Conservation (phyloP, 2,888 invertebrate species). For the Yponomeuta malinellus region DNA sequence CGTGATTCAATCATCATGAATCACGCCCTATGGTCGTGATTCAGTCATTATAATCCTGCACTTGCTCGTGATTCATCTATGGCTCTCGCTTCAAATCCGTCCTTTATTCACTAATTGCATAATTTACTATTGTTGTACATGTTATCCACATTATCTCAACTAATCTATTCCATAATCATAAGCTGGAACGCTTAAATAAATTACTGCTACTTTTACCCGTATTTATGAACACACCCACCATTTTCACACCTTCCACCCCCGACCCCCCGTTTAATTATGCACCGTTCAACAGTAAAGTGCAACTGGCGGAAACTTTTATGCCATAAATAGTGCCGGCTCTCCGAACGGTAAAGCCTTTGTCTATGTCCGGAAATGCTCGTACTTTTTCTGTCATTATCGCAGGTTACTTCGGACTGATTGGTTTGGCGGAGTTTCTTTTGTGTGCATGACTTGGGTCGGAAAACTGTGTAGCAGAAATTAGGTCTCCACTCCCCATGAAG, state of each 20-base stretch:
- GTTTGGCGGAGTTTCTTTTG: too few species aligned
- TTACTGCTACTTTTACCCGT: background rate
- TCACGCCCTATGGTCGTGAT: too few species aligned
- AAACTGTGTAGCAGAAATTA: background rate
- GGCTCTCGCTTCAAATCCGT: too few species aligned
- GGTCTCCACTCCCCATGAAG: background rate
- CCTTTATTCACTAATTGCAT: too few species aligned
- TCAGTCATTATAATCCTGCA: too few species aligned
- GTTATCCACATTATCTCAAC: background rate
- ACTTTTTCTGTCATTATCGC: background rate
- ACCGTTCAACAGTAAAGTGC: constrained; percentile 40
- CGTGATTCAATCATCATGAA: too few species aligned
- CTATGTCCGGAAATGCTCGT: background rate
- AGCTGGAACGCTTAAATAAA: background rate
- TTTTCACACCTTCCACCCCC: constrained; percentile 1
- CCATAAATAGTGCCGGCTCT: constrained; percentile 25
- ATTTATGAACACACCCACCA: background rate
- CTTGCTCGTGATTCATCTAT: too few species aligned
- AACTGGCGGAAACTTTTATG: constrained; percentile 42
- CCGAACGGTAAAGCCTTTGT: constrained; percentile 2
- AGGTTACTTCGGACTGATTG: background rate
- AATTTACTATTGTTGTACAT: background rate
- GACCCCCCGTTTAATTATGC: constrained; percentile 45
- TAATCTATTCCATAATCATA: background rate
- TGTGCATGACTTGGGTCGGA: too few species aligned